Evolutionary conservation across 1,140 invertebrate genomes (phyloP), one percentile per base, ranked within the genome.

Genomic region (Hyles vespertilio): DNA sequence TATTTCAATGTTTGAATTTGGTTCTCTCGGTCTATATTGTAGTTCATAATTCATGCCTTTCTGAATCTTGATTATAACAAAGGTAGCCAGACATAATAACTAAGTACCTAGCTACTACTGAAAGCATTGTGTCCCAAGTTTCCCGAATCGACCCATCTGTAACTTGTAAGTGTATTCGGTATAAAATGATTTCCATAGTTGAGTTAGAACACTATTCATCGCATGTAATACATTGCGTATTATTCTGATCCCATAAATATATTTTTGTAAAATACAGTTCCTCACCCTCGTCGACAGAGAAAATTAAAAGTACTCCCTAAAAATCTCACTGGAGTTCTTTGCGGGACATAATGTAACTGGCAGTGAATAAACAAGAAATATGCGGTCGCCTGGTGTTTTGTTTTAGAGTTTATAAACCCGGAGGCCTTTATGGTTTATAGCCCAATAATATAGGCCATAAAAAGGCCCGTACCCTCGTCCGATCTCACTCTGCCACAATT

Each of bases 391-490:
- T 54, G 56, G 67, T 81, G 74, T 82, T 79, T 79, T 79, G 77
- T 78, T 82, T 80, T 70, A 78, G 70, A 71, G 70, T 77, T 79
- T 79, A 80, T 80, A 77, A 82, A 80, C 70, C 75, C 70, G 63
- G 67, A 56, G 64, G 73, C 67, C 67, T 79, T 79, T 79, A 81
- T 83, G 77, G 77, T 77, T 81, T 81, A 83, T 83, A 63, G 73
- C 80, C 73, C 77, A 84, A 84, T 84, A 81, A 81, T 81, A 75
- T 71, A 74, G 77, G 60, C 62, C 73, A 69, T 81, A 79, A 83
- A 79, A 74, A 60, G 51, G 63, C 67, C 69, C 70, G 69, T 71
- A 72, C 72, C 72, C 67, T 74, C 70, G 67, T 60, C 60, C 67
- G 62, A 73, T 71, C 70, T 74, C 70, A 70, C 65, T 75, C 62